A percentile compares a stretch with the other conserved stretches of the same genome.
Evolutionary conservation across 2,888 invertebrate genomes (phyloP).

Genomic region (Hirtodrosophila alboralis): DNA sequence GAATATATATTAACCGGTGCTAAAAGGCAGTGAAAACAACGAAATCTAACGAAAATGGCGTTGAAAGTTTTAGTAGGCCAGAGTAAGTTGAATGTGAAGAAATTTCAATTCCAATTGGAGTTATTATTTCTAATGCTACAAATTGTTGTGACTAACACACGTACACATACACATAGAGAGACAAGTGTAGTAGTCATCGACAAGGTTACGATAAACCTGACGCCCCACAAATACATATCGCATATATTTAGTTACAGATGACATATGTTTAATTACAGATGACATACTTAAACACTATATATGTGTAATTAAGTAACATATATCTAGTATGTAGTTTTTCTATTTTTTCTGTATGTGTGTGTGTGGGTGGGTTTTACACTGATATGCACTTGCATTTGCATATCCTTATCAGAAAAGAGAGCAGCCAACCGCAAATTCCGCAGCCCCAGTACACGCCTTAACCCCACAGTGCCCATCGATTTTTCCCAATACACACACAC

Average conservation of each 20-base stretch:
- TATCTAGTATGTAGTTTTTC: slow-evolving; percentile 3
- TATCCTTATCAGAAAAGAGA: slow-evolving; percentile 40
- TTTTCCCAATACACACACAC: slow-evolving; percentile 38
- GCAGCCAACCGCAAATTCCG: no score
- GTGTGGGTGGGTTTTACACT: no score
- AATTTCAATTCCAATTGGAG: slow-evolving; percentile 25
- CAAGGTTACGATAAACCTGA: slow-evolving; percentile 48
- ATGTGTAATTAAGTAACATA: no score
- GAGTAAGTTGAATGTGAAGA: slow-evolving; percentile 87
- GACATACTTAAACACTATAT: slow-evolving; percentile 7
- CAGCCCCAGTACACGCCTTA: neutral
- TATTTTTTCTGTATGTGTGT: neutral
- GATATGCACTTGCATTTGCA: slow-evolving; percentile 34
- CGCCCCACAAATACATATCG: slow-evolving; percentile 33
- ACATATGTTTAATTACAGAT: no score
- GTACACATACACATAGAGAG: slow-evolving; percentile 7
- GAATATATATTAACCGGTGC: slow-evolving; percentile 15
- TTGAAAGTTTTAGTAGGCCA: slow-evolving; percentile 93
- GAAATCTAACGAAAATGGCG: slow-evolving; percentile 87
- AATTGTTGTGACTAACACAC: slow-evolving; percentile 48
- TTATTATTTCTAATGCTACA: slow-evolving; percentile 1
- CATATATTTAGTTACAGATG: neutral
- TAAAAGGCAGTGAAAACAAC: slow-evolving; percentile 18
- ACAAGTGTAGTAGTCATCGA: slow-evolving; percentile 1
- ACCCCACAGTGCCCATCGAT: slow-evolving; percentile 35